Base-by-base conservation (phyloP, 2,113 vertebrate genomes). In the Tachysurus fulvidraco region DNA sequence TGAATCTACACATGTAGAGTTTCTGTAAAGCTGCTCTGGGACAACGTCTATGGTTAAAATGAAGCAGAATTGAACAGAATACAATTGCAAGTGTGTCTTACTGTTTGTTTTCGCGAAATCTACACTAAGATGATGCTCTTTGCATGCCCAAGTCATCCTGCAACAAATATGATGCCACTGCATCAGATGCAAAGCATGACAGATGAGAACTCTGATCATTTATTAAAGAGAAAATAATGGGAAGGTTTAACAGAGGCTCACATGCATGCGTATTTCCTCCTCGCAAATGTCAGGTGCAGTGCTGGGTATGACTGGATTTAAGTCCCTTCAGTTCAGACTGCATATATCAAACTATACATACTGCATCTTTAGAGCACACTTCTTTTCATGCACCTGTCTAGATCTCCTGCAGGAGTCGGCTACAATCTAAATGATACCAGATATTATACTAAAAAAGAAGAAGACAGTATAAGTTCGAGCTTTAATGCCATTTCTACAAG, bases 181-280 rank as follows among this genome's bases (percentile, higher is more conserved):
- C 23, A 76, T 25, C 21, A 50, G 41, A 46, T 17, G 65, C 30
- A 1, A 44, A 41, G 69, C 21, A 44, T 76, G 73, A 52, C 46
- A 76, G 12, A n/a, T 76, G 25, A 76, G 73, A 52, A 23, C 21
- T 57, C 2, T 57, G 54, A 80, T 80, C 28, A 80, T 80, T 79
- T 79, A 79, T 55, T 57, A 57, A 55, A 78, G 76, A 10, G 52
- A 21, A 28, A 79, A 57, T 57, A 30, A 57, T 79, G 74, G 74
- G 50, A 78, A 28, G 11, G 74, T 5, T 55, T 36, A 55, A 55
- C 16, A 79, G 16, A 55, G 9, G 50, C 71, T 25, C 41, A 44
- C 44, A 50, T 10, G n/a, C n/a, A 78, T 52, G 28, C 50, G 1
- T 55, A 55, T 78, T 55, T 30, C 76, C 50, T 78, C 1, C 2